Conservation (phyloP, 2,888 invertebrate genomes). For the Cerastis leucographa region DNA sequence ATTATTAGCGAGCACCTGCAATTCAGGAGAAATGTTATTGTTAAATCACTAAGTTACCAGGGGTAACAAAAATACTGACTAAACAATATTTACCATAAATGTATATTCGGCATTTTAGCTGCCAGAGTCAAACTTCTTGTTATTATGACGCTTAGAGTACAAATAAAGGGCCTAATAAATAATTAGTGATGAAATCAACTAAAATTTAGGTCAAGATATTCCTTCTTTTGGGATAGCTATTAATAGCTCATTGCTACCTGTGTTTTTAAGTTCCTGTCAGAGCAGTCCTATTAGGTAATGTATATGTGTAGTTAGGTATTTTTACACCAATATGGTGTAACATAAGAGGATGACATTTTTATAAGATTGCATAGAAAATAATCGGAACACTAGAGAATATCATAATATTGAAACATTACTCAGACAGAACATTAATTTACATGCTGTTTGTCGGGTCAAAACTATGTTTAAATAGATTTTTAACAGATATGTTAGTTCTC, state of each 20-base stretch:
- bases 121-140: slow-evolving; percentile 55
- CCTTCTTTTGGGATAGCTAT: slow-evolving; percentile 42
- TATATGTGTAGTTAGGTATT: background rate
- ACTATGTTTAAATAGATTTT: background rate
- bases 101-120: slow-evolving; percentile 21
- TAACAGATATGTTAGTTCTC: background rate
- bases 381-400: background rate
- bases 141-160: slow-evolving; percentile 24
- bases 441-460: background rate
- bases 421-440: background rate
- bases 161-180: slow-evolving; percentile 14
- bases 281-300: background rate
- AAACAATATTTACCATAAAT: slow-evolving; percentile 38
- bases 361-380: background rate
- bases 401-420: background rate
- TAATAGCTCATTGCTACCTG: slow-evolving; percentile 49
- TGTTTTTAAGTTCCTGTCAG: slow-evolving; percentile 13
- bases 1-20: slow-evolving; percentile 53
- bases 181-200: background rate
- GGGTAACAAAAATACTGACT: slow-evolving; percentile 16
- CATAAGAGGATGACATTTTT: background rate
- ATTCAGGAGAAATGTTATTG: slow-evolving; percentile 35
- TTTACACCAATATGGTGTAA: background rate
- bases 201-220: slow-evolving; percentile 47
- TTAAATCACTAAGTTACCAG: slow-evolving; percentile 43